phyloP scores from a whole-genome alignment of 2,113 vertebrate species.

The Tricholaema leucomelas region DNA sequence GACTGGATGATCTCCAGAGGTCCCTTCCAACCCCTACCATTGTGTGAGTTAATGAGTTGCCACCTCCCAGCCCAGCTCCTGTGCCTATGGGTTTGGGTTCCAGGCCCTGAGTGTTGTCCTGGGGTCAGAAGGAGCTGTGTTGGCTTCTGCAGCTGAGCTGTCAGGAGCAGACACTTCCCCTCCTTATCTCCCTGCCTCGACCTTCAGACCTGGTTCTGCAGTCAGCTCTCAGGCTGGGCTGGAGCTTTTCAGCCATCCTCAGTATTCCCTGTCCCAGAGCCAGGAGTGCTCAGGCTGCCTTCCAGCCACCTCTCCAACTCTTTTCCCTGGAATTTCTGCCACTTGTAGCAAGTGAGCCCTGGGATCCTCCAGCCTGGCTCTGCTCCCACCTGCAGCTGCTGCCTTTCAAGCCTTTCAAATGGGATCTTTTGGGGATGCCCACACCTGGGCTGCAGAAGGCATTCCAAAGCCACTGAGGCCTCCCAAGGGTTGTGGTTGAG shows the following conservation, averaged over 20 bases:
- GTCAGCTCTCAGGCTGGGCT: neutral
- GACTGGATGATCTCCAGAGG: no score
- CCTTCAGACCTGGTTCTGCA: neutral
- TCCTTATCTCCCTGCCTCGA: neutral
- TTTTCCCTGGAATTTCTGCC: neutral
- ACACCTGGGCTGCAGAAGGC: rapidly evolving
- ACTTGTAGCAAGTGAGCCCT: rapidly evolving
- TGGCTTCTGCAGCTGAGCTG: neutral
- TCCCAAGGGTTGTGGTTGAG: rapidly evolving
- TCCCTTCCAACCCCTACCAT: no score
- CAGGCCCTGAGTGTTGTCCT: rapidly evolving
- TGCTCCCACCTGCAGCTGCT: neutral
- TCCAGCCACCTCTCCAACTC: rapidly evolving
- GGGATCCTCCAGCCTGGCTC: neutral
- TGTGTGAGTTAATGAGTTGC: neutral
- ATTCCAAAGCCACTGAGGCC: rapidly evolving
- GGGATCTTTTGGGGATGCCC: rapidly evolving
- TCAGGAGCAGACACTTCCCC: neutral
- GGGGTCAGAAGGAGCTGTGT: neutral
- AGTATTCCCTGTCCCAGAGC: constrained; percentile 19
- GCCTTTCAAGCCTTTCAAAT: rapidly evolving
- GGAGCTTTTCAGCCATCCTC: neutral
- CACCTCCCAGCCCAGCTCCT: neutral
- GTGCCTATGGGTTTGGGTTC: rapidly evolving
- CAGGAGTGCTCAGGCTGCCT: neutral